Base-by-base conservation (phyloP, 2,888 invertebrate genomes). In the Lydus trimaculatus region DNA sequence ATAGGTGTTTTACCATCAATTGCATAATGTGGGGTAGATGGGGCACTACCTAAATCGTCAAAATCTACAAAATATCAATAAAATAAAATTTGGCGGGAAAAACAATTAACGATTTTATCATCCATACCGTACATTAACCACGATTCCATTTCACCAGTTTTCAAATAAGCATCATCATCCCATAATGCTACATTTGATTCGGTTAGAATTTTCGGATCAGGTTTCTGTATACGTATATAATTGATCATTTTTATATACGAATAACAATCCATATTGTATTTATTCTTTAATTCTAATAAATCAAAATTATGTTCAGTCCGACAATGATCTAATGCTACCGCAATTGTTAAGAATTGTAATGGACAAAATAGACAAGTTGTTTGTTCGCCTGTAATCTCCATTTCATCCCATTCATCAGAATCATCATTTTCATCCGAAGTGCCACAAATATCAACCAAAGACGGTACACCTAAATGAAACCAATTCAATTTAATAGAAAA, bases 171-270 rank as follows among this genome's bases (percentile, higher is more conserved):
- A 65, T 95, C 94, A 77, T 90, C 90, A 13, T 90, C 88, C 95
- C 95, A 96, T 6, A 89, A 82, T 1, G 88, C 85, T 70, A 85
- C 83, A 59, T 86, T 84, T 17, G 89, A 82, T 56, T 81, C 77
- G 7, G 85, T 84, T 73, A 89, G 86, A 58, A 88, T 87, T 69
- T 89, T 87, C 0, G 91, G 85, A 62, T 84, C 85, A 1, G 90
- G 86, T 72, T 90, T 90, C 63, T 90, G 88, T 15, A 85, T 87
- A 76, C 94, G 89, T 70, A 95, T 91, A 79, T 90, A 96, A 85
- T 95, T 96, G 0, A 96, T 90, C 79, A 96, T 84, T 83, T 94
- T 94, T 31, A 94, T 91, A 76, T 92, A 94, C 0, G 92, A 91
- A 84, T 95, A 94, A 79, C 92, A 92, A 82, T 95, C 94, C 90